Conservation (phyloP, 2,113 vertebrate genomes). For the Stictonetta naevosa region DNA sequence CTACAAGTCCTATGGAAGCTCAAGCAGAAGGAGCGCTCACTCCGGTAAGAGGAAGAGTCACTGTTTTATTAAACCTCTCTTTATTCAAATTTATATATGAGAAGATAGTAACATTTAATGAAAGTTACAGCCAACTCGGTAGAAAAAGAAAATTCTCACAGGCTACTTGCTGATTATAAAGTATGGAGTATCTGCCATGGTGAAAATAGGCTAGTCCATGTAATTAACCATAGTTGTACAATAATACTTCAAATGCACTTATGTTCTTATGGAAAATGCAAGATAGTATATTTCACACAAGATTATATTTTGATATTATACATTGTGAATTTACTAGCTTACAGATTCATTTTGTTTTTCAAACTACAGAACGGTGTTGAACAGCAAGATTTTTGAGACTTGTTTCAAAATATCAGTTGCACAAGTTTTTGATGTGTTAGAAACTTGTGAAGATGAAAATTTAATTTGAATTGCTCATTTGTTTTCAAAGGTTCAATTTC, state of each 20-base stretch:
- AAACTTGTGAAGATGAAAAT: neutral
- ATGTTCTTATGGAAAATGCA: neutral
- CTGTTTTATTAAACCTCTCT: neutral
- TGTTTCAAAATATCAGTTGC: neutral
- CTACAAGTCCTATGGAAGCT: conserved; percentile 92
- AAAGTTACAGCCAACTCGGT: neutral
- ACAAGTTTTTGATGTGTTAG: neutral
- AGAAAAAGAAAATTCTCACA: neutral
- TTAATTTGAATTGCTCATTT: neutral
- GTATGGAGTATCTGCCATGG: neutral
- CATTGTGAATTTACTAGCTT: neutral
- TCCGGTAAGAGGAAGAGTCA: conserved; percentile 84
- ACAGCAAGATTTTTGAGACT: neutral
- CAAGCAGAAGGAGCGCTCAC: conserved; percentile 93
- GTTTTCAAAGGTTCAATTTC: neutral
- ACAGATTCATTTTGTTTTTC: neutral
- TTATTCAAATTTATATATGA: neutral
- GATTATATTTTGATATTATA: neutral
- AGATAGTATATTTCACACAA: neutral
- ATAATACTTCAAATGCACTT: neutral
- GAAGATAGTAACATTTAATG: neutral
- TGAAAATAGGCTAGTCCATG: neutral
- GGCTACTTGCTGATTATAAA: neutral
- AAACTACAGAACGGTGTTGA: neutral
- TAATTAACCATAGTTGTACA: neutral